phyloP scores from a whole-genome alignment of 2,888 invertebrate species.

The Cataglyphis altisquamis region DNA sequence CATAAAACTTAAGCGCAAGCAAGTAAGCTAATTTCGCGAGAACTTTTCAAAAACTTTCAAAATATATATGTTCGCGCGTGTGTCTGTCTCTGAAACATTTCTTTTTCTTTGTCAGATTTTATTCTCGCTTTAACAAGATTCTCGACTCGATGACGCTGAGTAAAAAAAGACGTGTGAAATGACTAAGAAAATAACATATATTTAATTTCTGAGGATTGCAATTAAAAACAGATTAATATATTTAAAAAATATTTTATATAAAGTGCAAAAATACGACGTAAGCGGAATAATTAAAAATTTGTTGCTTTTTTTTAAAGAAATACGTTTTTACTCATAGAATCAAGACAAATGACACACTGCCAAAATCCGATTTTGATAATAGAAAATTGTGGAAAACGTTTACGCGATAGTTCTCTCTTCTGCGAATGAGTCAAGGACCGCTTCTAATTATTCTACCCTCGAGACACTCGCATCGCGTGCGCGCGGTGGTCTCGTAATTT shows the following conservation, averaged over 20 bases:
- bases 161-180: neutral
- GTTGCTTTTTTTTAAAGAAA: neutral
- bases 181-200: neutral
- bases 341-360: no score
- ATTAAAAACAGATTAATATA: neutral
- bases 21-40: slow-evolving; percentile 33
- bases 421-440: slow-evolving; percentile 62
- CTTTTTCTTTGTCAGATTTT: slow-evolving; percentile 13
- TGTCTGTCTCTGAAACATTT: neutral
- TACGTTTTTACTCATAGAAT: neutral
- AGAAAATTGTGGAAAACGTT: slow-evolving; percentile 29
- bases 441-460: slow-evolving; percentile 77
- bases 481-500: slow-evolving; percentile 65
- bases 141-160: slow-evolving; percentile 2
- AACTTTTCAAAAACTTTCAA: slow-evolving; percentile 12
- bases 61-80: neutral
- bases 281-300: neutral
- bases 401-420: slow-evolving; percentile 59
- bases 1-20: slow-evolving; percentile 25
- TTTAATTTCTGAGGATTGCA: neutral
- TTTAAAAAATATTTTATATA: neutral
- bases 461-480: slow-evolving; percentile 73
- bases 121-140: neutral
- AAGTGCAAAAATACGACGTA: neutral
- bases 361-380: neutral